phyloP scores from a whole-genome alignment of 1,140 invertebrate genomes.

The Melanaphis sacchari region DNA sequence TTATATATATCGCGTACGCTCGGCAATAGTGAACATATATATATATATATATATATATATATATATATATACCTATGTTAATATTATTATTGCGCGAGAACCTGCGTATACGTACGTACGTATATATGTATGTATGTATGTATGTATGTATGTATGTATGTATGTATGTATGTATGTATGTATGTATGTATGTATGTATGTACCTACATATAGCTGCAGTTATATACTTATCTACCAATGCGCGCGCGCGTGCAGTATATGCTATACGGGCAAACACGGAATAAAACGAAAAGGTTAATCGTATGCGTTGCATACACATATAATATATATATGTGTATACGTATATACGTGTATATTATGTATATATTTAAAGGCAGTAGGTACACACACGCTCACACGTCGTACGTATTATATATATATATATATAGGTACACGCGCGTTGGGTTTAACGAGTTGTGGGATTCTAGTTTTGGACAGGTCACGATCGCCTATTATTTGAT shows the following conservation, averaged over 20 bases:
- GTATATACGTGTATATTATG: no score
- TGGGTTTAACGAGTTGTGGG: slow-evolving; percentile 54
- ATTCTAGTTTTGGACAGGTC: slow-evolving; percentile 55
- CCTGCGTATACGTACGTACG: no score
- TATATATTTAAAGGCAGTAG: neutral
- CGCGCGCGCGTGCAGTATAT: neutral
- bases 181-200: neutral
- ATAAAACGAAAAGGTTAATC: slow-evolving; percentile 51
- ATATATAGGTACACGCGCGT: neutral
- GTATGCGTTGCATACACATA: slow-evolving; percentile 3
- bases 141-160: neutral
- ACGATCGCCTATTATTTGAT: slow-evolving; percentile 56
- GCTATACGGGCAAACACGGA: neutral
- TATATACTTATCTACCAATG: neutral
- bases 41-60: no score
- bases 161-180: neutral
- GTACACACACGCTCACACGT: no score
- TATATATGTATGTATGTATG: neutral
- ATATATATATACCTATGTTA: neutral
- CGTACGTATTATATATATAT: neutral
- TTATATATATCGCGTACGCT: neutral
- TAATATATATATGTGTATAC: no score
- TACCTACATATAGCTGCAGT: neutral
- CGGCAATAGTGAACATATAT: neutral
- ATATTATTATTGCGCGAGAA: slow-evolving; percentile 8